Conservation (phyloP, 2,113 vertebrate genomes). For the Charina bottae region DNA sequence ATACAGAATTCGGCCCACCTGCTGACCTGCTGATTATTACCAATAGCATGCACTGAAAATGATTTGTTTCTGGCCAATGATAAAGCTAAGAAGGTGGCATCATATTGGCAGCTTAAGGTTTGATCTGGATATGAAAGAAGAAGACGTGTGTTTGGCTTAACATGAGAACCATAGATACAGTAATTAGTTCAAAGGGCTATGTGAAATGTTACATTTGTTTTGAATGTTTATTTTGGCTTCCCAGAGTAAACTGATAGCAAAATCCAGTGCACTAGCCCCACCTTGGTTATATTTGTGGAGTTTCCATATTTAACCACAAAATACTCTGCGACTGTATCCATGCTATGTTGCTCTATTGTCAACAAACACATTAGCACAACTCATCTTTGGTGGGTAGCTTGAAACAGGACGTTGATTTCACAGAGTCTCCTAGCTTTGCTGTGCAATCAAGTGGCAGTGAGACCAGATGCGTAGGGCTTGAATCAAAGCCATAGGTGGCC, state of each 20-base stretch:
- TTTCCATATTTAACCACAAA: conserved; percentile 60
- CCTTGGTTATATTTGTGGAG: conserved; percentile 75
- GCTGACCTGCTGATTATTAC: too few species aligned
- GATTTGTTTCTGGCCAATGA: too few species aligned
- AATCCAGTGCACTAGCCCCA: conserved; percentile 66
- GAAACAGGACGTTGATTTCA: conserved; percentile 30
- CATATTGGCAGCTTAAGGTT: too few species aligned
- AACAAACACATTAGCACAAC: conserved; percentile 58
- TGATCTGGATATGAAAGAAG: too few species aligned
- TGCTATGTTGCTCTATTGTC: conserved; percentile 60
- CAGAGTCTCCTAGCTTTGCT: conserved; percentile 58
- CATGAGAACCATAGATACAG: conserved; percentile 59
- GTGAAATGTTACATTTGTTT: conserved; percentile 53
- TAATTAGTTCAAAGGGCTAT: conserved; percentile 65
- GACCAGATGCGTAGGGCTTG: conserved; percentile 47
- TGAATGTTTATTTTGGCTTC: conserved; percentile 76
- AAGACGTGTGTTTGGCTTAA: too few species aligned
- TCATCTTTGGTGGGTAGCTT: conserved; percentile 53
- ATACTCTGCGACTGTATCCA: conserved; percentile 57
- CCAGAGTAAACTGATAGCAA: conserved; percentile 66
- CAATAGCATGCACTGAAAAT: too few species aligned
- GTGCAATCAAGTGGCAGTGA: conserved; percentile 70
- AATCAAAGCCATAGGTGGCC: conserved; percentile 63
- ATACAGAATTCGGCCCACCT: too few species aligned
- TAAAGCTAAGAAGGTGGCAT: too few species aligned